Evolutionary conservation across 2,888 invertebrate genomes (phyloP).

Genomic region (Kryphioiulus occultus): DNA sequence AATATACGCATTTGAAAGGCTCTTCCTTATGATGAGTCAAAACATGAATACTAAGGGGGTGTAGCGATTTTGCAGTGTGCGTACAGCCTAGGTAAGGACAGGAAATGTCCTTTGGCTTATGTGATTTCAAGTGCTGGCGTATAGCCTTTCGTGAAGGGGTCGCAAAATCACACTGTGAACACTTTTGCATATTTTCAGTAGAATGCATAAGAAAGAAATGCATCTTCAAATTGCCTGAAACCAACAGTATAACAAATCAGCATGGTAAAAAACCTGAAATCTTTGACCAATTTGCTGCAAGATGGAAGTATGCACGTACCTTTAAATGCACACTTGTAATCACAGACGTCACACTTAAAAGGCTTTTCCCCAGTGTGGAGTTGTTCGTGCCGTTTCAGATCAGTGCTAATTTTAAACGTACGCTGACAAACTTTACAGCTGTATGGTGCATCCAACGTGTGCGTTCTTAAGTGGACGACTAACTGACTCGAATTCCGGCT

Average conservation of each 20-base stretch:
- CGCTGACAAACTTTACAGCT: conserved; percentile 83
- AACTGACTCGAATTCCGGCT: conserved; percentile 65
- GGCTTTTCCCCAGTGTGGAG: conserved; percentile 99
- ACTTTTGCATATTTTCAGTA: conserved; percentile 58
- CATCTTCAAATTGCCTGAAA: conserved; percentile 61
- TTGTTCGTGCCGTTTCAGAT: conserved; percentile 95
- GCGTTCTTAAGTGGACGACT: conserved; percentile 72
- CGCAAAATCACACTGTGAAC: conserved; percentile 59
- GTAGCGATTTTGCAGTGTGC: background rate
- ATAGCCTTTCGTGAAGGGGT: conserved; percentile 60
- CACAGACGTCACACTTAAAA: conserved; percentile 97
- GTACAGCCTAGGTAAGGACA: background rate
- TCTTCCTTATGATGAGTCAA: background rate
- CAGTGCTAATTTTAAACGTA: conserved; percentile 76
- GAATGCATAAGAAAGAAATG: conserved; percentile 61
- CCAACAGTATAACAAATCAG: background rate
- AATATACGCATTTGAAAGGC: conserved; percentile 33
- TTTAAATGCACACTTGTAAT: conserved; percentile 88
- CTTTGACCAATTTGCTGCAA: background rate
- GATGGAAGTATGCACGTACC: background rate
- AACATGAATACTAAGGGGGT: conserved; percentile 11
- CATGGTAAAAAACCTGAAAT: background rate
- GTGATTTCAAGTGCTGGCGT: conserved; percentile 59
- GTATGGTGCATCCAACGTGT: conserved; percentile 81
- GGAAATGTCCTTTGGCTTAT: conserved; percentile 56